These are phyloP conservation scores for Orchesellides sinensis DNA, from an alignment of 2,888 invertebrate genomes.

Conservation along the genomic window DNA sequence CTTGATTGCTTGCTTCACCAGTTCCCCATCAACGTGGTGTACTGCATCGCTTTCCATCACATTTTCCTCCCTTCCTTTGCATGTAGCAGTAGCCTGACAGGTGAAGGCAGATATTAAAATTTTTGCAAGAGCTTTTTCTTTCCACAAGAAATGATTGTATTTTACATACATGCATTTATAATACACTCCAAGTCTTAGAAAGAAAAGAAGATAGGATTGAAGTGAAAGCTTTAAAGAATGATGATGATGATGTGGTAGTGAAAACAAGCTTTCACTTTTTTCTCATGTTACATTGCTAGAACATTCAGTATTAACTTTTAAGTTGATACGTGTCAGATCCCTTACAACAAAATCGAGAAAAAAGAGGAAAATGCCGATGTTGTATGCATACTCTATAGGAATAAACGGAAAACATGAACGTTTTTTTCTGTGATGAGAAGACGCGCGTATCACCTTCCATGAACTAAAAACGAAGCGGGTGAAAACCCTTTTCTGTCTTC, in stretches of 20 bases:
- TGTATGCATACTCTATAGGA: not conserved
- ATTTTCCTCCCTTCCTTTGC: conserved; percentile 28
- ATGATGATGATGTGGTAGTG: conserved; percentile 49
- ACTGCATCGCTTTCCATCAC: conserved; percentile 20
- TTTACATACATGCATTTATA: conserved; percentile 28
- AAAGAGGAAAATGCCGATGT: not conserved
- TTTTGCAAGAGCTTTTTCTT: conserved; percentile 48
- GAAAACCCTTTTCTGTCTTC: conserved; percentile 37
- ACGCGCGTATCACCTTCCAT: conserved; percentile 8
- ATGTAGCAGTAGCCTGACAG: conserved; percentile 24
- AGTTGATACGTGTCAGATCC: conserved; percentile 60
- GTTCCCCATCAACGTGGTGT: conserved; percentile 43
- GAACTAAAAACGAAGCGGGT: conserved; percentile 31
- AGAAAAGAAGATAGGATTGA: conserved; percentile 49
- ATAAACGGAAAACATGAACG: conserved; percentile 19
- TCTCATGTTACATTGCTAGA: conserved; percentile 30
- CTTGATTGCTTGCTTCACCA: conserved; percentile 58
- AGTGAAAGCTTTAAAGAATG: conserved; percentile 57
- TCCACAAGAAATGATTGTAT: conserved; percentile 49
- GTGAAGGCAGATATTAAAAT: conserved; percentile 57
- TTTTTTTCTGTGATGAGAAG: conserved; percentile 48
- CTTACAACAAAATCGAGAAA: conserved; percentile 40
- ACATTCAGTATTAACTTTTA: conserved; percentile 55
- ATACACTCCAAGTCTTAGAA: conserved; percentile 7
- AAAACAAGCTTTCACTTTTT: conserved; percentile 40